These are phyloP conservation scores for Hirundichthys speculiger DNA, from an alignment of 2,113 vertebrate species.

Conservation along the genomic window DNA sequence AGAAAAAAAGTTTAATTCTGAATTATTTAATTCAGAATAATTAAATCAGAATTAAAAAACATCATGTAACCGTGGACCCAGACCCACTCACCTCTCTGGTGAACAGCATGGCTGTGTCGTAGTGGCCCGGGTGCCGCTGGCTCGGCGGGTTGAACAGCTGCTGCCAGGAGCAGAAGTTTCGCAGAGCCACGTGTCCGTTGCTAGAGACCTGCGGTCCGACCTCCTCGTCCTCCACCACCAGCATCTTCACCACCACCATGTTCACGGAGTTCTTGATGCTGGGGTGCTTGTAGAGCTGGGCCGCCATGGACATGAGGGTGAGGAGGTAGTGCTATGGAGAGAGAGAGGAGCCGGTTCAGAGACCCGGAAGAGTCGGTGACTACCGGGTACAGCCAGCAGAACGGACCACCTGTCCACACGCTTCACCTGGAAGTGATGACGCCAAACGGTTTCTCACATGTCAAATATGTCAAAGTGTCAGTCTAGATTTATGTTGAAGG, in stretches of 20 bases:
- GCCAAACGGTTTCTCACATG: no score
- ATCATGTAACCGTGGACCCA: not conserved
- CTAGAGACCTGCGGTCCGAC: conserved; percentile 87
- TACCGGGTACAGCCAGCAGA: no score
- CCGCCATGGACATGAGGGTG: conserved; percentile 89
- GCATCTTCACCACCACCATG: conserved; percentile 91
- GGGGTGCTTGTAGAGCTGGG: conserved; percentile 92
- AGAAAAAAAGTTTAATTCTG: no score
- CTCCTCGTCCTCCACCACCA: conserved; percentile 86
- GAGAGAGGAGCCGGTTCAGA: not conserved
- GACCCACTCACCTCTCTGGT: conserved; percentile 88
- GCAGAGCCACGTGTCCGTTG: conserved; percentile 88
- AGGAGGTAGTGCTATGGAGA: conserved; percentile 88
- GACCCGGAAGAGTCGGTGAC: no score
- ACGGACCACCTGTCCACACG: no score
- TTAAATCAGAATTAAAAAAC: no score
- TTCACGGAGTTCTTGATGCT: conserved; percentile 92
- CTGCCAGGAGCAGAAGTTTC: conserved; percentile 97
- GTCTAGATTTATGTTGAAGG: no score
- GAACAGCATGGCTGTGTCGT: conserved; percentile 93
- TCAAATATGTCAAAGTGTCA: no score
- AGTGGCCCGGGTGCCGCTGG: conserved; percentile 91
- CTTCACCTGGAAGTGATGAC: no score
- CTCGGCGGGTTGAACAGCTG: conserved; percentile 88
- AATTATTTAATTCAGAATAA: no score